These are phyloP conservation scores for Bombus breviceps DNA, from an alignment of 1,140 invertebrate species.

Conservation along the genomic window DNA sequence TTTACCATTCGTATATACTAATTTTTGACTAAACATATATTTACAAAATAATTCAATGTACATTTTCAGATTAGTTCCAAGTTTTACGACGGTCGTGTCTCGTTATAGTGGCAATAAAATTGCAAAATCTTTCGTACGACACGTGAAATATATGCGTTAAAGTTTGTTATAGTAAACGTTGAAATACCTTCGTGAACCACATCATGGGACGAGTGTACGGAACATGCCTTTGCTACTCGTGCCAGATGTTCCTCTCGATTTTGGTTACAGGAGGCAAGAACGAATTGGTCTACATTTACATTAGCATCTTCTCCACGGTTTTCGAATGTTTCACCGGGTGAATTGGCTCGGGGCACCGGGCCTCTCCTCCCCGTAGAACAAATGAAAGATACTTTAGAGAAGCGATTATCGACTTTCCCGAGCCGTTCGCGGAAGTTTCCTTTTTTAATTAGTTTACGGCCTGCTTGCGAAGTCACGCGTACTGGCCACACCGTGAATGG, in stretches of 20 bases:
- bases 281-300: conserved; percentile 41
- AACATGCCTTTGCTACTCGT: no score
- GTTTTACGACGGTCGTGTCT: no score
- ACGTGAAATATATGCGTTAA: no score
- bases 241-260: conserved; percentile 71
- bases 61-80: no score
- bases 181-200: no score
- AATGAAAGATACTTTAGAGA: conserved; percentile 26
- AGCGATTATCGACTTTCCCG: conserved; percentile 24
- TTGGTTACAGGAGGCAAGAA: conserved; percentile 34
- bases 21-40: no score
- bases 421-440: background rate
- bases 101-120: no score
- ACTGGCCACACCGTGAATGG: background rate
- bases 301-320: conserved; percentile 2
- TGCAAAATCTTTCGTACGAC: no score
- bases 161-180: no score
- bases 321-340: background rate
- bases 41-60: no score
- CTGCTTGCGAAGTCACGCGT: conserved; percentile 15
- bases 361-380: background rate
- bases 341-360: background rate
- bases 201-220: no score
- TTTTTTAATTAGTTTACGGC: conserved; percentile 36
- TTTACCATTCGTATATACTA: no score